Conservation (phyloP, 2,797 vertebrate genomes). For the Chelmon rostratus region DNA sequence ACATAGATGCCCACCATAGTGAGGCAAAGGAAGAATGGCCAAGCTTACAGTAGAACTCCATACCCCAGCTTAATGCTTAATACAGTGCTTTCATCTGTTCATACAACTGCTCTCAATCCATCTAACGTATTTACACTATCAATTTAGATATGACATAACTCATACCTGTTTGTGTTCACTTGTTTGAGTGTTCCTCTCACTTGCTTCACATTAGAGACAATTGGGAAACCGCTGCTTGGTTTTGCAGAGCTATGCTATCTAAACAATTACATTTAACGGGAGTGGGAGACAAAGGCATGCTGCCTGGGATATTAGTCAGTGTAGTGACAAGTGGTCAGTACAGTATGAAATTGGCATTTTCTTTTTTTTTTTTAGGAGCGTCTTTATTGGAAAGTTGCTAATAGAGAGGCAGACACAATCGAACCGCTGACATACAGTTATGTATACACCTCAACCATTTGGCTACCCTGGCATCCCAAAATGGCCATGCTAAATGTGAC, state of each 20-base stretch:
- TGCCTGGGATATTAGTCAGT: conserved; percentile 41
- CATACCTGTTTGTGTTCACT: not conserved
- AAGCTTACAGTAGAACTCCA: conserved; percentile 23
- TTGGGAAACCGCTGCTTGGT: not conserved
- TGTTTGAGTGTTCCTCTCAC: conserved; percentile 1
- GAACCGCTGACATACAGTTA: not conserved
- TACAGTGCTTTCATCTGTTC: conserved; percentile 33
- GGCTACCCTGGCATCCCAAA: not conserved
- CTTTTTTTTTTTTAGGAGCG: not conserved
- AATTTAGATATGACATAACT: conserved; percentile 5
- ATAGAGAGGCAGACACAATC: not conserved
- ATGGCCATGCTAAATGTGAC: conserved; percentile 4
- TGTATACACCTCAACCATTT: not conserved
- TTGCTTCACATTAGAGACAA: conserved; percentile 23
- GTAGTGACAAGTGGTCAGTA: conserved; percentile 34
- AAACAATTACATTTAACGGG: conserved; percentile 44
- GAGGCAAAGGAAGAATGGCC: conserved; percentile 5
- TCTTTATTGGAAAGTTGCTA: not conserved
- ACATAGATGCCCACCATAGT: conserved; percentile 18
- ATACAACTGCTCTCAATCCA: conserved; percentile 31
- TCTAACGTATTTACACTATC: conserved; percentile 23
- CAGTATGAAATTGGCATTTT: conserved; percentile 16
- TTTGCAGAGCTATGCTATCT: conserved; percentile 28
- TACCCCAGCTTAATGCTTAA: conserved; percentile 19
- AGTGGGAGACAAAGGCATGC: conserved; percentile 30